Percentiles rank a stretch among this genome's conserved stretches.
Evolutionary conservation across 2,888 invertebrate genomes (phyloP).

Genomic region (Seladonia tumulorum): DNA sequence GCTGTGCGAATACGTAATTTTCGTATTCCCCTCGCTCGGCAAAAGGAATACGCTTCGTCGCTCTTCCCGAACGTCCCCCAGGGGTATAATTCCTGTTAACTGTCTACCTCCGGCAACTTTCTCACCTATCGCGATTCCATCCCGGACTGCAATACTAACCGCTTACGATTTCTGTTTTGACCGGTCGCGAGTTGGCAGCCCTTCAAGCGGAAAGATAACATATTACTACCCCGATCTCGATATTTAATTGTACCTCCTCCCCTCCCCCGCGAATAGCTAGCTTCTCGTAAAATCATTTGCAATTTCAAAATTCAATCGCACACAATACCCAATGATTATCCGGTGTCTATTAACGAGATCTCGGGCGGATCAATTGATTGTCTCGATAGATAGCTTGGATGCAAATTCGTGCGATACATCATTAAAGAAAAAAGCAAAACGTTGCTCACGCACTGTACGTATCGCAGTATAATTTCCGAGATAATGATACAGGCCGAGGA

Average conservation of each 20-base stretch:
- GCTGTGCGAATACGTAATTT: slow-evolving; percentile 66
- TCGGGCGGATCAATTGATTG: not conserved
- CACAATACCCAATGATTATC: not conserved
- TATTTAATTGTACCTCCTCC: not conserved
- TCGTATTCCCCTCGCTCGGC: slow-evolving; percentile 53
- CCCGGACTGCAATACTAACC: slow-evolving; percentile 37
- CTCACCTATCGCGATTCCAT: slow-evolving; percentile 44
- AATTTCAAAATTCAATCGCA: not conserved
- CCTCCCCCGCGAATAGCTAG: too few species aligned
- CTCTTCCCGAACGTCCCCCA: slow-evolving; percentile 38
- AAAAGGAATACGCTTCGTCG: slow-evolving; percentile 47
- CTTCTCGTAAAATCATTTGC: too few species aligned
- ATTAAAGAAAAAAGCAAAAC: not conserved
- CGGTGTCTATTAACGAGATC: not conserved
- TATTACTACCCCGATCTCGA: not conserved
- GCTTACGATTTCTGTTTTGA: slow-evolving; percentile 42
- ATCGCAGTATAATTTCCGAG: not conserved
- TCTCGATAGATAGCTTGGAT: not conserved
- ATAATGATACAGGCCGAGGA: not conserved
- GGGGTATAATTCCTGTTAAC: slow-evolving; percentile 60
- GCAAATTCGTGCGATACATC: not conserved
- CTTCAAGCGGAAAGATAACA: not conserved
- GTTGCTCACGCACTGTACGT: not conserved
- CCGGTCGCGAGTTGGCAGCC: not conserved
- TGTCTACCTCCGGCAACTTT: slow-evolving; percentile 40